Evolutionary conservation across 2,113 vertebrate genomes (phyloP), one percentile per base, ranked within the genome.

Genomic region (Acrocephalus arundinaceus): DNA sequence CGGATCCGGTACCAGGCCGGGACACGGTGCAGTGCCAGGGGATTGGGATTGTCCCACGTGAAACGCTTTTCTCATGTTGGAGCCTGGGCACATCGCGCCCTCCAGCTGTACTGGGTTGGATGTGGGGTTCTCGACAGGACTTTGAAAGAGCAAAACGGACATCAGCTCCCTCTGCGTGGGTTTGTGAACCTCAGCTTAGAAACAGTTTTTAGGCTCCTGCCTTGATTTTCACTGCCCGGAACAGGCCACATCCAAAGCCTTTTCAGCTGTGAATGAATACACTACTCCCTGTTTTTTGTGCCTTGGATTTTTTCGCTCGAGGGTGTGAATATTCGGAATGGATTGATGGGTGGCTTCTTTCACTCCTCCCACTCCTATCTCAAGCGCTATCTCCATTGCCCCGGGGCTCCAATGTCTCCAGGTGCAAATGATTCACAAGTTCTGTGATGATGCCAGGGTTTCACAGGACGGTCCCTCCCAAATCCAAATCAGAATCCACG

Each of bases 81-180:
- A 70, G 25, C 35, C 39, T 19, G 5, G 9, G n/a, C 25, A 58
- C 15, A 51, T 49, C 1, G 59, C 13, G 43, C 20, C 37, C 20
- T 7, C 30, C 33, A 1, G 3, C 46, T 70, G 75, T 28, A 0
- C 0, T 1, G 23, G 33, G 15, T 10, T 55, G 43, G 19, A 62
- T 35, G 35, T 0, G 2, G 15, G 7, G 12, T 37, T 35, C 14
- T 28, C 0, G 2, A 31, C 20, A 11, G 10, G 31, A 14, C 58
- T 65, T 49, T 27, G 3, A 8, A 33, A 49, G 6, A 55, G 3
- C 21, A 37, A 23, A 51, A 23, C 1, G 10, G 6, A 7, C 51
- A 48, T 11, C 22, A 28, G 13, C 18, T 92, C 15, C 25, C 8
- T 17, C 48, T 21, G 15, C 71, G 4, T 1, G 6, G 41, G 68